Conservation (phyloP, 2,113 vertebrate species). For the Nibea coibor region DNA sequence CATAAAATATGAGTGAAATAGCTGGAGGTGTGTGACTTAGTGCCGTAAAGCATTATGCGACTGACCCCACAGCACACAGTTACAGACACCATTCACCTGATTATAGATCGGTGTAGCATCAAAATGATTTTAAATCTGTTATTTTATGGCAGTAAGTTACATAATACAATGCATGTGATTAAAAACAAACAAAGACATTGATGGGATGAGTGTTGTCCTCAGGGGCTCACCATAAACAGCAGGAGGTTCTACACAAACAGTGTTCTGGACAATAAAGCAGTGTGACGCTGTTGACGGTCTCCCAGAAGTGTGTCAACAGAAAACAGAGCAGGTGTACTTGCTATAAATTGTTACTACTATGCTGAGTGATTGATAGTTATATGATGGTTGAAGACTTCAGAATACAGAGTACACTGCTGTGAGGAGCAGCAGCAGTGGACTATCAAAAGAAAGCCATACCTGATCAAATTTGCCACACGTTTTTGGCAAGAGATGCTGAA, state of each 20-base stretch:
- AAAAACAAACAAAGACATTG: too few species aligned
- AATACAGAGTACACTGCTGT: not conserved
- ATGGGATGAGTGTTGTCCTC: not conserved
- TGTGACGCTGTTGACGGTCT: not conserved
- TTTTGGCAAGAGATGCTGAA: conserved; percentile 2
- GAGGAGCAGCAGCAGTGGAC: not conserved
- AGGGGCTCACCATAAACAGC: not conserved
- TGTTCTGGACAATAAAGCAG: conserved; percentile 20
- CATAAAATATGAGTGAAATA: too few species aligned
- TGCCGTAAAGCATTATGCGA: too few species aligned
- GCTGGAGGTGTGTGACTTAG: too few species aligned
- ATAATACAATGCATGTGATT: too few species aligned
- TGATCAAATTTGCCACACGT: not conserved
- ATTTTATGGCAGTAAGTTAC: too few species aligned
- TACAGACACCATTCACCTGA: too few species aligned
- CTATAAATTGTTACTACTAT: not conserved
- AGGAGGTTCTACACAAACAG: not conserved
- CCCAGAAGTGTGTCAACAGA: not conserved
- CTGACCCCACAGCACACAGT: too few species aligned
- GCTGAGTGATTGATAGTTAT: not conserved
- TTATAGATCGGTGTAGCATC: too few species aligned
- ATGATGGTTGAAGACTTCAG: not conserved
- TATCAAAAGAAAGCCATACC: conserved; percentile 14
- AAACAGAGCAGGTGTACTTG: not conserved
- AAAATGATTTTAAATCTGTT: too few species aligned